These are phyloP conservation scores for Physella acuta DNA, from an alignment of 1,140 invertebrate genomes.

Conservation along the genomic window DNA sequence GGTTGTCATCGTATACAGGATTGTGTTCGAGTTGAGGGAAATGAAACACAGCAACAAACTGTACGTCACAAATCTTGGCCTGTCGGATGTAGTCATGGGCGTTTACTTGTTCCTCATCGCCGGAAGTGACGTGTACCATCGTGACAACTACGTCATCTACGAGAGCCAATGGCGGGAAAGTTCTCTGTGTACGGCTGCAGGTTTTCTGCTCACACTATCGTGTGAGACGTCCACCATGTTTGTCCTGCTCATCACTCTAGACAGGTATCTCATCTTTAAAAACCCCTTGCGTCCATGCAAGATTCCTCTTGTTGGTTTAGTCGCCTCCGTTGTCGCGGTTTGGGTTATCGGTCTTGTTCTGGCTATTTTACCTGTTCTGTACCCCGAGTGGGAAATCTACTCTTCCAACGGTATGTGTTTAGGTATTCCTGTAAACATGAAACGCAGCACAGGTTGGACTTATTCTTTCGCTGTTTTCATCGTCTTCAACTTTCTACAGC, in stretches of 20 bases:
- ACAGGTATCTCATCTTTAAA: slow-evolving; percentile 39
- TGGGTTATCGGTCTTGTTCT: background rate
- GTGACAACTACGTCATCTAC: slow-evolving; percentile 41
- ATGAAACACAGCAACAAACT: slow-evolving; percentile 33
- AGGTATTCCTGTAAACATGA: slow-evolving; percentile 18
- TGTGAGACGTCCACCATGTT: slow-evolving; percentile 28
- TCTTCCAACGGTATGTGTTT: slow-evolving; percentile 21
- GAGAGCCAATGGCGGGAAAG: slow-evolving; percentile 39
- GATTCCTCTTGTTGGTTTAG: background rate
- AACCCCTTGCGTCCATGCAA: slow-evolving; percentile 35
- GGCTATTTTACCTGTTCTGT: background rate
- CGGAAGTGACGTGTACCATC: slow-evolving; percentile 21
- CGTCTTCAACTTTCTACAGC: slow-evolving; percentile 22
- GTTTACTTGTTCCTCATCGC: slow-evolving; percentile 51
- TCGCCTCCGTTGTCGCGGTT: background rate
- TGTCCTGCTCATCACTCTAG: slow-evolving; percentile 36
- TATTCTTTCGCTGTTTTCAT: slow-evolving; percentile 26
- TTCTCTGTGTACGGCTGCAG: slow-evolving; percentile 41
- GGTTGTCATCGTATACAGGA: slow-evolving; percentile 30
- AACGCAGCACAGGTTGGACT: slow-evolving; percentile 5
- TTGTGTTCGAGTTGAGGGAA: slow-evolving; percentile 6
- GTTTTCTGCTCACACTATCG: slow-evolving; percentile 42
- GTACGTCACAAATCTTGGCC: slow-evolving; percentile 44
- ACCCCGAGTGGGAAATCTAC: slow-evolving; percentile 1
- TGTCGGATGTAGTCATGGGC: slow-evolving; percentile 53